Base-by-base conservation (phyloP, 30 jellyfish, hydroid and myxozoan genomes). In the Hydractinia symbiolongicarpus region DNA sequence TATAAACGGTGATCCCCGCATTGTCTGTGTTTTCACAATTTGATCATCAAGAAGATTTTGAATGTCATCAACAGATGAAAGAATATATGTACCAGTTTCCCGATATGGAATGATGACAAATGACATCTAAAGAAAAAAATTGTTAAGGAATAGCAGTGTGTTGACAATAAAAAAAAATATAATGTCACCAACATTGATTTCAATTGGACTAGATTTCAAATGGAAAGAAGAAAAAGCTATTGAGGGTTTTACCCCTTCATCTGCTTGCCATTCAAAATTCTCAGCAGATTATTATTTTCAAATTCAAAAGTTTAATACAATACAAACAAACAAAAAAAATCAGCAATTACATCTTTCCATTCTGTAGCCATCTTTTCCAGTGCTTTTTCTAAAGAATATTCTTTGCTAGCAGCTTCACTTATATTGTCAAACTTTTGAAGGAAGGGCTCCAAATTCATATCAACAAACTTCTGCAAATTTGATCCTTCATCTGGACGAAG, bases 381-480 rank as follows among this genome's bases (percentile, higher is more conserved):
- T 53, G 99, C 99, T 61, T 93, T 93, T 62, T 93, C 99, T 81
- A 93, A 78, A 4, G 99, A 87, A 66, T 79, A 93, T 58, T 93
- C 99, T 82, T 88, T 93, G 81, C 99, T 88, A 10, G 99, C 99
- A n/a, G 99, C 99, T 84, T 93, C 99, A 88, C 95, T 93, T 53
- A 93, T 84, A 17, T 85, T 55, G 20, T 88, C 96, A 73, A 93
- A 93, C 76, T 93, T 93, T 15, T 84, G 60, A 73, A 93, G 84
- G 72, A 71, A 88, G 16, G 99, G 99, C 79, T 93, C 99, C 5
- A 93, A 88, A 78, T 93, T 93, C 99, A 93, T 93, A 50, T 93
- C 96, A 19, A 93, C 96, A 73, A 93, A 93, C 55, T 87, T 76
- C 9, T 86, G 79, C 76, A 93, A 81, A 55, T 79, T 70, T 5